phyloP scores from a whole-genome alignment of 2,113 vertebrate species.

The Amia ocellicauda region DNA sequence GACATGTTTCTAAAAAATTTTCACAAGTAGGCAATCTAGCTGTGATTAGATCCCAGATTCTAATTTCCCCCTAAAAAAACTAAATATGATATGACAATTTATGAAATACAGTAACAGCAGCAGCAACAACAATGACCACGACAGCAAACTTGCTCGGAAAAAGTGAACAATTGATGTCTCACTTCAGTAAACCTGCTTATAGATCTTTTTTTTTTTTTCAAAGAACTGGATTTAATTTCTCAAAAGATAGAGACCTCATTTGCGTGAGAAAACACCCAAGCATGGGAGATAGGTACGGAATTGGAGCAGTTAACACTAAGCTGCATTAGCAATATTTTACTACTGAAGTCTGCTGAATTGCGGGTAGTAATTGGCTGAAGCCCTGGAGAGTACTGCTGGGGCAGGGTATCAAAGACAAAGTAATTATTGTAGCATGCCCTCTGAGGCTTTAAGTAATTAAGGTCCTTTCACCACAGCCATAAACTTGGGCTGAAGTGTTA shows the following conservation, averaged over 20 bases:
- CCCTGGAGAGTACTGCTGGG: constrained; percentile 13
- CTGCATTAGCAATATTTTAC: constrained; percentile 11
- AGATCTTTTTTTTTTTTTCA: no score
- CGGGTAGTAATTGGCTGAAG: constrained; percentile 11
- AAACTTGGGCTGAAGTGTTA: constrained; percentile 9
- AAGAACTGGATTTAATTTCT: no score
- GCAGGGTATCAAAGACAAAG: constrained; percentile 21
- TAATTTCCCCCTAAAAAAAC: no score
- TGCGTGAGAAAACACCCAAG: background rate
- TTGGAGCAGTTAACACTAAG: constrained; percentile 4
- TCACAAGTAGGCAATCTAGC: no score
- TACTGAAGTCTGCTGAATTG: constrained; percentile 1
- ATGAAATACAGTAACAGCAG: no score
- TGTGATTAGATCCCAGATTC: no score
- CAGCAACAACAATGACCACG: no score
- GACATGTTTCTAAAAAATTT: no score
- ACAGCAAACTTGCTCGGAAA: no score
- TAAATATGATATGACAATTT: no score
- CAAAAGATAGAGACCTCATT: background rate
- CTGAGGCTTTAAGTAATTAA: constrained; percentile 22
- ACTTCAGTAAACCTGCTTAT: no score
- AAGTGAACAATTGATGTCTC: no score
- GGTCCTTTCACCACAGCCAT: constrained; percentile 10
- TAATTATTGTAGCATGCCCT: constrained; percentile 19
- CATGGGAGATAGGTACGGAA: background rate